A percentile compares a stretch with the other conserved stretches of the same genome.
Conservation (phyloP, 2,113 vertebrate species). For the Etheostoma cragini region DNA sequence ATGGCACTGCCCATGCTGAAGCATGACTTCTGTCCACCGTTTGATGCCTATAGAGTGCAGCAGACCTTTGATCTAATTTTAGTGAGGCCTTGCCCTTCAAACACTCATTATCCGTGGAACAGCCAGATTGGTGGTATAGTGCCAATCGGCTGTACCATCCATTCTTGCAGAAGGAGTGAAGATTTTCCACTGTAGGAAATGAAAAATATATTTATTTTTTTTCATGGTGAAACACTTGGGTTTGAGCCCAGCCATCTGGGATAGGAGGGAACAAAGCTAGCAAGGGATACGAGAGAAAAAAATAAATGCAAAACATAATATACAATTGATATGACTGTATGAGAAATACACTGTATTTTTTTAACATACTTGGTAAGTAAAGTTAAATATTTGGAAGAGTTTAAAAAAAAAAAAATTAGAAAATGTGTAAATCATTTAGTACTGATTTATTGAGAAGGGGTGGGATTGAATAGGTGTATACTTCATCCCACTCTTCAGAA, state of each 20-base stretch:
- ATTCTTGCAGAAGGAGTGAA: constrained; percentile 40
- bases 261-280: constrained; percentile 43
- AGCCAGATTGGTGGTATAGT: constrained; percentile 31
- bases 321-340: too few species aligned
- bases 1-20: constrained; percentile 6
- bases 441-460: too few species aligned
- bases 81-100: constrained; percentile 72
- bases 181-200: constrained; percentile 42
- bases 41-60: constrained; percentile 61
- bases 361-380: too few species aligned
- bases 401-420: too few species aligned
- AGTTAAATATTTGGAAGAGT: too few species aligned
- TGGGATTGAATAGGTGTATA: too few species aligned
- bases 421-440: too few species aligned
- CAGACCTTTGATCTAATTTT: constrained; percentile 81
- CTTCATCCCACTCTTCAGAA: too few species aligned
- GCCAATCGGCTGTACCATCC: constrained; percentile 54
- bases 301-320: too few species aligned
- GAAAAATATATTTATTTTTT: constrained; percentile 19
- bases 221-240: constrained; percentile 44
- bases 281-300: constrained; percentile 18
- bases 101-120: constrained; percentile 58
- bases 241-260: constrained; percentile 71
- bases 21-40: constrained; percentile 52
- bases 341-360: too few species aligned